Percentiles rank a stretch among this genome's conserved stretches.
Evolutionary conservation across 1,140 invertebrate species (phyloP).

Genomic region (Araneus ventricosus): DNA sequence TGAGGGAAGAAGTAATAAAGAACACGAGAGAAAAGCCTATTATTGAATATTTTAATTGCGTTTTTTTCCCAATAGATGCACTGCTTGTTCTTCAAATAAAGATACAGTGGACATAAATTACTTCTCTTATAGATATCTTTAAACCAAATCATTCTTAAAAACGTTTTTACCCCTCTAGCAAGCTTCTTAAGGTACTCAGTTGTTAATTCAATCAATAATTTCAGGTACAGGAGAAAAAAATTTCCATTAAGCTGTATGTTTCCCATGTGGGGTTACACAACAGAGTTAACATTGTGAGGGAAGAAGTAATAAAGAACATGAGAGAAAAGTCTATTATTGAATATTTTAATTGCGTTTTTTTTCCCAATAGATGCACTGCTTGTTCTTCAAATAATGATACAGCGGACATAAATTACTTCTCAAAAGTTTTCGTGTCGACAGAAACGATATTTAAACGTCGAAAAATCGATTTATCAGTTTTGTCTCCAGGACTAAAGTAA

Average conservation of each 20-base stretch:
- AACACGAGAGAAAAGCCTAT: background rate
- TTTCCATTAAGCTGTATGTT: background rate
- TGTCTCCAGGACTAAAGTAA: constrained; percentile 61
- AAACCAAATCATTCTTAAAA: no score
- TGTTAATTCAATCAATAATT: background rate
- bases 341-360: constrained; percentile 33
- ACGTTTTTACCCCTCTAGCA: no score
- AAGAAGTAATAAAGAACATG: background rate
- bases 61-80: background rate
- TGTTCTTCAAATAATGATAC: constrained; percentile 37
- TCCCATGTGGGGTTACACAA: background rate
- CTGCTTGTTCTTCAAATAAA: constrained; percentile 33
- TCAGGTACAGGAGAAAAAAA: background rate
- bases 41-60: constrained; percentile 31
- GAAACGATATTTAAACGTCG: constrained; percentile 63
- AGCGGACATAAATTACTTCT: constrained; percentile 2
- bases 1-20: background rate
- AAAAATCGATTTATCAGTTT: constrained; percentile 67
- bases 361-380: background rate
- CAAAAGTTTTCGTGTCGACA: constrained; percentile 5
- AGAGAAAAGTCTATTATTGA: background rate
- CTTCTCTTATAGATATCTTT: background rate
- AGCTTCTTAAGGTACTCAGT: background rate
- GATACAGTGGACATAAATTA: constrained; percentile 2
- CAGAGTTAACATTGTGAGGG: background rate